A percentile compares a stretch with the other conserved stretches of the same genome.
phyloP scores from a whole-genome alignment of 2,113 vertebrate species.

The Melanerpes formicivorus region DNA sequence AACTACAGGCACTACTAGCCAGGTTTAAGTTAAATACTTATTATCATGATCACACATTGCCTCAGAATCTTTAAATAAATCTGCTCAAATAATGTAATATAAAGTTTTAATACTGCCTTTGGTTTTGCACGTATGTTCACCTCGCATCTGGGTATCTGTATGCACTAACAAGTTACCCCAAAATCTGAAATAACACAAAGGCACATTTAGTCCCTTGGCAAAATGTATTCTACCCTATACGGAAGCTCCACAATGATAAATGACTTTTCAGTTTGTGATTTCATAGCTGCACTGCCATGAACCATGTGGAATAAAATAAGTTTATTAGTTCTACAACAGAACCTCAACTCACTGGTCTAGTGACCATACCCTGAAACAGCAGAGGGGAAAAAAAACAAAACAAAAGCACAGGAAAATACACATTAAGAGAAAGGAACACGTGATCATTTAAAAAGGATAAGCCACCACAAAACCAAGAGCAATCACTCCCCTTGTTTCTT shows the following conservation, averaged over 20 bases:
- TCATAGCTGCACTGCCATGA: neutral
- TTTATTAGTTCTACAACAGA: neutral
- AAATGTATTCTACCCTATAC: neutral
- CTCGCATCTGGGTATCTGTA: neutral
- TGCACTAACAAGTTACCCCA: neutral
- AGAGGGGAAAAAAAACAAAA: neutral
- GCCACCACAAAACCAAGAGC: neutral
- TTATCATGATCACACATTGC: accelerated
- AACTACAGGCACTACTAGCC: neutral
- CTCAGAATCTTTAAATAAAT: neutral
- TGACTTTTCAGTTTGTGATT: neutral
- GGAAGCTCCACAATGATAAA: neutral
- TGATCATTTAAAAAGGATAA: neutral
- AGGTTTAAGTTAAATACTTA: neutral
- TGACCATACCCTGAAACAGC: neutral
- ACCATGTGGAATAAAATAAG: neutral
- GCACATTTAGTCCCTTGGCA: neutral
- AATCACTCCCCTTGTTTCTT: neutral
- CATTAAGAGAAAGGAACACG: neutral
- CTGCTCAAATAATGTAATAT: accelerated
- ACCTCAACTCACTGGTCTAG: neutral
- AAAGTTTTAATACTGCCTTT: neutral
- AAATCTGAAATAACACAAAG: neutral
- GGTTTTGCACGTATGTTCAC: neutral
- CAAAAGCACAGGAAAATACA: neutral